These are phyloP conservation scores for Camarhynchus parvulus DNA, from an alignment of 2,113 vertebrate genomes.

Conservation along the genomic window DNA sequence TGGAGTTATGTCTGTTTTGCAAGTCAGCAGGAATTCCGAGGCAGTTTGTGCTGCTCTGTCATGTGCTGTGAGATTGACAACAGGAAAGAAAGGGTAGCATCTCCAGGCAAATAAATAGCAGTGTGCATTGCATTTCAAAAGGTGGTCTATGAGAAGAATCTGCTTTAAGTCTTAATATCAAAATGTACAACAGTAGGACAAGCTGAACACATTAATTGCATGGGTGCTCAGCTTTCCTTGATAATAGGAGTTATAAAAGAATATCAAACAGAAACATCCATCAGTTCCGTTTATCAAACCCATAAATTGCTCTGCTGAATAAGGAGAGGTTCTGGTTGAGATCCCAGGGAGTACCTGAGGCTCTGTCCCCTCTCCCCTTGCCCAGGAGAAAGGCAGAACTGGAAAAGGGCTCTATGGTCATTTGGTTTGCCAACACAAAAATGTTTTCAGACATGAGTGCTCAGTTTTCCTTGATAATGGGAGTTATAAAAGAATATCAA, in stretches of 20 bases:
- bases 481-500: too few relatives aligned
- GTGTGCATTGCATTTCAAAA: not conserved
- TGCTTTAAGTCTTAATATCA: not conserved
- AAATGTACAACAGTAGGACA: not conserved
- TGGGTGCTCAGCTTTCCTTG: not conserved
- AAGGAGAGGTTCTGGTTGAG: not conserved
- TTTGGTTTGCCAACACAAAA: not conserved
- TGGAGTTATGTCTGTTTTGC: not conserved
- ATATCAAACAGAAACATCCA: not conserved
- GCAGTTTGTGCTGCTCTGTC: not conserved
- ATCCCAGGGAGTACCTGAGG: not conserved
- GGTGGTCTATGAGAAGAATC: not conserved
- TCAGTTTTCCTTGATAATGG: too few relatives aligned
- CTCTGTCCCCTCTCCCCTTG: not conserved
- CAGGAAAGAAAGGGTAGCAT: not conserved
- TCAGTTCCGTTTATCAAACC: not conserved
- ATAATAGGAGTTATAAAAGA: not conserved
- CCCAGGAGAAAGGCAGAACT: not conserved
- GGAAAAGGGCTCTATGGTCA: not conserved
- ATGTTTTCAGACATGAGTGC: too few relatives aligned
- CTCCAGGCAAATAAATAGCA: not conserved
- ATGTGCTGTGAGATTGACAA: not conserved
- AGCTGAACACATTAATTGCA: not conserved
- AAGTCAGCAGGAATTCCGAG: constrained; percentile 6
- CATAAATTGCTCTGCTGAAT: not conserved